Conservation (phyloP, 2,888 invertebrate genomes). For the Rapana venosa region DNA sequence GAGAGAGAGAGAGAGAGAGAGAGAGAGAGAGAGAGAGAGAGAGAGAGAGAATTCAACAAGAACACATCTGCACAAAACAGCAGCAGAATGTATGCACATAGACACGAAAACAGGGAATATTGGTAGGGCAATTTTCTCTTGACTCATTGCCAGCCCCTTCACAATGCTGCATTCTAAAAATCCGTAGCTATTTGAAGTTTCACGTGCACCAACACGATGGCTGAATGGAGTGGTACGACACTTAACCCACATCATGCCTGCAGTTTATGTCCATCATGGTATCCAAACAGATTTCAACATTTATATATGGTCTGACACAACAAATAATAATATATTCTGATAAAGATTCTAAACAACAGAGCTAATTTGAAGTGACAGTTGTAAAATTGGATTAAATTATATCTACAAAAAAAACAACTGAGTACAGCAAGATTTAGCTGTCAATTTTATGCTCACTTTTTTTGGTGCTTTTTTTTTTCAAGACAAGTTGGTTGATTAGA, state of each 20-base stretch:
- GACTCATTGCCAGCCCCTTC: not conserved
- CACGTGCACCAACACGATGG: not conserved
- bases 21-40: not conserved
- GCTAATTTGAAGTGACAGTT: too few relatives aligned
- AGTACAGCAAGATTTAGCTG: too few relatives aligned
- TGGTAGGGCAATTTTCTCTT: not conserved
- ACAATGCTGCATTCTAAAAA: not conserved
- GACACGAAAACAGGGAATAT: not conserved
- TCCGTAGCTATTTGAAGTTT: not conserved
- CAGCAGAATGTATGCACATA: not conserved
- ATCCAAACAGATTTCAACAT: not conserved
- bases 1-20: not conserved
- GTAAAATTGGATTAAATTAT: too few relatives aligned
- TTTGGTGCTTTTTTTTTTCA: too few relatives aligned
- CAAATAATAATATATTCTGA: too few relatives aligned
- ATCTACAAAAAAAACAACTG: too few relatives aligned
- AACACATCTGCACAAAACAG: not conserved
- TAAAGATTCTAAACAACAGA: too few relatives aligned
- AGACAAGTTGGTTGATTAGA: too few relatives aligned
- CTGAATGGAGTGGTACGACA: not conserved
- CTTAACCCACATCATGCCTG: not conserved
- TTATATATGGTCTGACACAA: too few relatives aligned
- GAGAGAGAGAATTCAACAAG: not conserved
- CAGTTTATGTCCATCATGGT: not conserved
- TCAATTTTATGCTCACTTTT: too few relatives aligned